Conservation (phyloP, 1,140 invertebrate genomes). For the Idris sp. region DNA sequence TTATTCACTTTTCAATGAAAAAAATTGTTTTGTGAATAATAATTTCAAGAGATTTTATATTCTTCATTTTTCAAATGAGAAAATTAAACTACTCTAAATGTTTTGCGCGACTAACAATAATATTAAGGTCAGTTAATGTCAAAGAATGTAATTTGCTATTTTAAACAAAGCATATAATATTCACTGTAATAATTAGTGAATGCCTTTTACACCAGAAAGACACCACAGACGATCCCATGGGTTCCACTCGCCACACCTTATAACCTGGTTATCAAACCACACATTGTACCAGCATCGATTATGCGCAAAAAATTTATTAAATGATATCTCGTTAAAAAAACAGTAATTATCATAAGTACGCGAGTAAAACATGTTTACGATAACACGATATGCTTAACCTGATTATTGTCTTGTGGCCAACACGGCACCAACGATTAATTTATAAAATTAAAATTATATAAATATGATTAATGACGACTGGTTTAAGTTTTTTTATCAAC, state of each 20-base stretch:
- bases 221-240: constrained; percentile 58
- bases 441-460: no score
- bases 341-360: constrained; percentile 47
- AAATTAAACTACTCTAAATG: neutral
- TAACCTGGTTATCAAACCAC: constrained; percentile 55
- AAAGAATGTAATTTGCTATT: constrained; percentile 32
- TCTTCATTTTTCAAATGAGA: neutral
- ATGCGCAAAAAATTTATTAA: constrained; percentile 43
- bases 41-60: no score
- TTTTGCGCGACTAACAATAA: constrained; percentile 14
- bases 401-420: constrained; percentile 15
- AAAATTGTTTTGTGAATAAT: no score
- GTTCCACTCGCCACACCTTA: constrained; percentile 55
- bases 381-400: constrained; percentile 16
- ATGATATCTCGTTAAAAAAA: constrained; percentile 31
- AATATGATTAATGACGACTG: no score
- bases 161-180: constrained; percentile 45
- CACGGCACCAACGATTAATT: constrained; percentile 15
- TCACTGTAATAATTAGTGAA: constrained; percentile 57
- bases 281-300: constrained; percentile 44
- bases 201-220: constrained; percentile 46
- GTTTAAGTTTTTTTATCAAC: no score
- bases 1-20: no score
- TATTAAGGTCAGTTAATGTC: constrained; percentile 57
- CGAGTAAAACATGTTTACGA: constrained; percentile 14